Base-by-base conservation (phyloP, 1,140 invertebrate species). In the Drosophila athabasca region DNA sequence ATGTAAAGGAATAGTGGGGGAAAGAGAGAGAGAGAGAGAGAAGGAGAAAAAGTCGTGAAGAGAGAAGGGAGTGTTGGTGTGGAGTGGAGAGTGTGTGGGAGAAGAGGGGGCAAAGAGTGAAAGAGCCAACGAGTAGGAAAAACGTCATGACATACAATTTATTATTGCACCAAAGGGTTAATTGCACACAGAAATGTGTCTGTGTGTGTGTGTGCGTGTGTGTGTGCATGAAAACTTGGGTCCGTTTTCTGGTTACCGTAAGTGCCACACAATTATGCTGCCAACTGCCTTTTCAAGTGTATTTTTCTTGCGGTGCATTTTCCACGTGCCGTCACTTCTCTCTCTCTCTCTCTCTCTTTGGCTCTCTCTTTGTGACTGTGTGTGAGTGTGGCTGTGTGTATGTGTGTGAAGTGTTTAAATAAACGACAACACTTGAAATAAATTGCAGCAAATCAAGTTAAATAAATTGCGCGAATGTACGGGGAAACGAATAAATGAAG, bases 391-490 rank as follows among this genome's bases (percentile, higher is more conserved):
- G n/a, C n/a, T 49, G 48, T 51, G 26, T 48, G 50, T 64, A 24
- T 58, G 64, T 69, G 41, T 65, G 62, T 57, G 31, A 75, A 78
- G 82, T 87, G 82, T 78, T 85, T 85, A 88, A 87, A 88, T 87
- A 87, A 87, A 87, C 78, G 82, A 87, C 83, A 87, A 69, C 82
- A 87, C 82, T 87, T 87, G 74, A 87, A 87, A 87, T 82, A 87
- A 87, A 87, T 87, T 87, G 83, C 82, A 62, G 74, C 82, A 87
- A 87, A 87, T 87, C 82, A 88, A 87, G 82, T 88, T 87, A 82
- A 87, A 87, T 87, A 87, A 88, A 87, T 87, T 76, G 82, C 78
- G 78, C 75, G 70, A 85, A 81, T 78, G 66, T 87, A 71, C 60
- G 72, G 11, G 35, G 35, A 53, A 78, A 60, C 51, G 76, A 73